Evolutionary conservation across 2,888 invertebrate genomes (phyloP).

Genomic region (Chrysolina americana): DNA sequence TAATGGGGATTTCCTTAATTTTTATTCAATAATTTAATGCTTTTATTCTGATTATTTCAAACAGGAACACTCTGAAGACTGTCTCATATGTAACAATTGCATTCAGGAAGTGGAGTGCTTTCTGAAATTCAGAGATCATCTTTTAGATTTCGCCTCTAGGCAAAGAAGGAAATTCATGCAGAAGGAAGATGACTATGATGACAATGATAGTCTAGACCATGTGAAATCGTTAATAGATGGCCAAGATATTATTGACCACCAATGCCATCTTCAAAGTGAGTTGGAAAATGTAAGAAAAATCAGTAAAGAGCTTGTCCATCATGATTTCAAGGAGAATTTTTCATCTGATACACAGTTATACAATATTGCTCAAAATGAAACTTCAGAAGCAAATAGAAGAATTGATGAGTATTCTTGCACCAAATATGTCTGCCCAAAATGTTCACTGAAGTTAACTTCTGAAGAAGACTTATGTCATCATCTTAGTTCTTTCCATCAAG

Average conservation of each 20-base stretch:
- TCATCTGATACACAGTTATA: background rate
- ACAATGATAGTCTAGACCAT: conserved; percentile 1
- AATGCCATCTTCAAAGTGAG: background rate
- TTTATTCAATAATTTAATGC: background rate
- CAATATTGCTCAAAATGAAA: background rate
- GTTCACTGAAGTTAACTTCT: background rate
- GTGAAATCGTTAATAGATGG: background rate
- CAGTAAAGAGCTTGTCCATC: background rate
- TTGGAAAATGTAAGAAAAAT: background rate
- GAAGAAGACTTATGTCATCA: background rate
- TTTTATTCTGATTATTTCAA: conserved; percentile 18
- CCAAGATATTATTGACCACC: background rate
- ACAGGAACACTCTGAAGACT: conserved; percentile 49
- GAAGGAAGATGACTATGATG: background rate
- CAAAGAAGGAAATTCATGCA: background rate
- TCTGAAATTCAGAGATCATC: conserved; percentile 43
- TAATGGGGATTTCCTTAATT: conserved; percentile 24
- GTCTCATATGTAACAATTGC: conserved; percentile 49
- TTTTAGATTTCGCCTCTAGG: conserved; percentile 3
- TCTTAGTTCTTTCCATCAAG: background rate
- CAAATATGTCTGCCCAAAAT: background rate
- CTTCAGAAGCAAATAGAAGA: background rate
- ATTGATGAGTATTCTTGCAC: conserved; percentile 7
- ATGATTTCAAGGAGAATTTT: background rate
- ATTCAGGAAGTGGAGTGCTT: conserved; percentile 42